A percentile compares a stretch with the other conserved stretches of the same genome.
Evolutionary conservation across 2,797 vertebrate genomes (phyloP).

Genomic region (Diglossa cyanea): DNA sequence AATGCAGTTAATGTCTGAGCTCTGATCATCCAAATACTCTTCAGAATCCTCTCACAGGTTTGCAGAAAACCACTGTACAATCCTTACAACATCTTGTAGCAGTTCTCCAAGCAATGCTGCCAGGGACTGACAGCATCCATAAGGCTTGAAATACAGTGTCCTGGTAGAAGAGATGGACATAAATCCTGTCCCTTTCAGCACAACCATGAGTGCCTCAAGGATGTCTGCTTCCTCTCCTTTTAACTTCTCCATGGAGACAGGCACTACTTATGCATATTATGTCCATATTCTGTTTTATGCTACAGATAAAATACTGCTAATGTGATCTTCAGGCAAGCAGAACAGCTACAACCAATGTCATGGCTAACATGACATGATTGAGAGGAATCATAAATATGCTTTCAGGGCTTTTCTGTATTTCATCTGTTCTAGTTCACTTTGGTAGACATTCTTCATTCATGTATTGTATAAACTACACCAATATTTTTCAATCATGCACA

Average conservation of each 20-base stretch:
- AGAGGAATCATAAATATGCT: background rate
- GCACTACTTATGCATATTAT: background rate
- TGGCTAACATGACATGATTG: background rate
- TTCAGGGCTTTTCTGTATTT: background rate
- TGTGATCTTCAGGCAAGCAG: background rate
- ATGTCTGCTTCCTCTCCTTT: background rate
- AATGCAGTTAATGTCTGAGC: background rate
- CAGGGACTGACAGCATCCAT: background rate
- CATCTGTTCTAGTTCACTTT: background rate
- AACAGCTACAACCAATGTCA: background rate
- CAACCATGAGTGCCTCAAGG: background rate
- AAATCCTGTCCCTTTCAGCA: background rate
- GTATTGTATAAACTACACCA: background rate
- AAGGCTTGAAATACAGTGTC: background rate
- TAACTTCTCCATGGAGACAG: background rate
- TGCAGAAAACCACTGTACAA: background rate
- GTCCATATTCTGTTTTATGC: background rate
- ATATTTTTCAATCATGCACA: background rate
- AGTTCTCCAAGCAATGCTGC: background rate
- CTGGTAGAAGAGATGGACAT: background rate
- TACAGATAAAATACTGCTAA: background rate
- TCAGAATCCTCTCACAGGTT: background rate
- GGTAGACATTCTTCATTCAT: background rate
- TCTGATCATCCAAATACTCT: background rate
- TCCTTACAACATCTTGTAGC: background rate